Evolutionary conservation across 1,140 invertebrate genomes (phyloP).

Genomic region (Drosophila watanabei): DNA sequence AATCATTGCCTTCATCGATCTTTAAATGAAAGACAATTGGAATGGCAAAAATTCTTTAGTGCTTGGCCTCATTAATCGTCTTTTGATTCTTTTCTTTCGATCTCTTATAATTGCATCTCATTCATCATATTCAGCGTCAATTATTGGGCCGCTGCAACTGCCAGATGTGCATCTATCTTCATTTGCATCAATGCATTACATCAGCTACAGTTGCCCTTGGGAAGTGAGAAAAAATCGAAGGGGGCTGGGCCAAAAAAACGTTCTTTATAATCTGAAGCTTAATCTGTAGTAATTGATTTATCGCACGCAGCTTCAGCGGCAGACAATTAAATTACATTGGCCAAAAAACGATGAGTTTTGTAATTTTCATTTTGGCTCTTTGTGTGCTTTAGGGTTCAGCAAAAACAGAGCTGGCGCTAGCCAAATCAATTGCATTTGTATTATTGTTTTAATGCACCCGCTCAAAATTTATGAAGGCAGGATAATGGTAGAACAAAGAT

Average conservation of each 20-base stretch:
- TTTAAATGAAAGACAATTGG: conserved; percentile 4
- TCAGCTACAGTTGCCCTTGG: conserved; percentile 19
- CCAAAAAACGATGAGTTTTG: conserved; percentile 37
- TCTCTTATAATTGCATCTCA: conserved; percentile 57
- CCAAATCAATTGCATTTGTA: conserved; percentile 51
- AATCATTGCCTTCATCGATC: background rate
- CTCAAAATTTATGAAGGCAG: conserved; percentile 41
- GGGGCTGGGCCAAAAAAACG: conserved; percentile 28
- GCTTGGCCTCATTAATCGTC: conserved; percentile 45
- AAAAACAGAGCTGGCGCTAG: background rate
- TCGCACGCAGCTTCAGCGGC: conserved; percentile 55
- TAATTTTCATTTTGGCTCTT: conserved; percentile 23
- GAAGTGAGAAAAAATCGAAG: conserved; percentile 3
- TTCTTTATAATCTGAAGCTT: conserved; percentile 61
- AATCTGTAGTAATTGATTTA: conserved; percentile 75
- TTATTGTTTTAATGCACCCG: conserved; percentile 50
- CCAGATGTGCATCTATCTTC: conserved; percentile 49
- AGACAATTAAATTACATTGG: conserved; percentile 64
- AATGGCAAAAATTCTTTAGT: background rate
- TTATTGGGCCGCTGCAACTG: conserved; percentile 50
- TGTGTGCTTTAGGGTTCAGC: conserved; percentile 7
- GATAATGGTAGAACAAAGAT: conserved; percentile 24
- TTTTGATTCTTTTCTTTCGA: conserved; percentile 34
- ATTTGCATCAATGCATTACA: conserved; percentile 44
- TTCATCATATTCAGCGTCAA: conserved; percentile 74